phyloP scores from a whole-genome alignment of 2,113 vertebrate species.

The Panurus biarmicus region DNA sequence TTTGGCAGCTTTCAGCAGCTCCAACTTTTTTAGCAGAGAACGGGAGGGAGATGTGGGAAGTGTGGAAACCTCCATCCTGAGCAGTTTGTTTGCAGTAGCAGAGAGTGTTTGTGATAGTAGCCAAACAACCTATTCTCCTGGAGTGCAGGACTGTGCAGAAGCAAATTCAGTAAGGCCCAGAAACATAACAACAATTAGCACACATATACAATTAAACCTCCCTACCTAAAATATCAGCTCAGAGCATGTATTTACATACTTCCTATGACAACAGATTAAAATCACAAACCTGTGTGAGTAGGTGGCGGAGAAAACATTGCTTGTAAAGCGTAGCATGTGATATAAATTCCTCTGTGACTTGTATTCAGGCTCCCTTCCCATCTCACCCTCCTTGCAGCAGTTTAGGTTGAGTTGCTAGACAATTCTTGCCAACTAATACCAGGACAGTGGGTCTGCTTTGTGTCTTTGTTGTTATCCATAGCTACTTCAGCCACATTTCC shows the following conservation, averaged over 20 bases:
- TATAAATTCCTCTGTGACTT: not conserved
- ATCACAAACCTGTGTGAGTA: not conserved
- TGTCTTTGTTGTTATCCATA: not conserved
- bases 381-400: not conserved
- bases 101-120: not conserved
- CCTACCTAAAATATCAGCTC: conserved; percentile 1
- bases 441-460: not conserved
- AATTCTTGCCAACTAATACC: not conserved
- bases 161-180: not conserved
- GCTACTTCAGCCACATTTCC: not conserved
- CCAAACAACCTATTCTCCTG: not conserved
- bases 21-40: not conserved
- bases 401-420: not conserved
- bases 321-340: not conserved
- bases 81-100: not conserved
- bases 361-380: not conserved
- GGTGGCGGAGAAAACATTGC: not conserved
- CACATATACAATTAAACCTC: not conserved
- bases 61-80: not conserved
- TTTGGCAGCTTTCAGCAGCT: not conserved
- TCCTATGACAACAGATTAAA: conserved; percentile 25
- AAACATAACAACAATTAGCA: not conserved
- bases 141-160: not conserved
- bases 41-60: too few species aligned
- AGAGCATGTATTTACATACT: not conserved